These are phyloP conservation scores for Dolichomitus sp. DNA, from an alignment of 2,888 invertebrate species.

Conservation along the genomic window DNA sequence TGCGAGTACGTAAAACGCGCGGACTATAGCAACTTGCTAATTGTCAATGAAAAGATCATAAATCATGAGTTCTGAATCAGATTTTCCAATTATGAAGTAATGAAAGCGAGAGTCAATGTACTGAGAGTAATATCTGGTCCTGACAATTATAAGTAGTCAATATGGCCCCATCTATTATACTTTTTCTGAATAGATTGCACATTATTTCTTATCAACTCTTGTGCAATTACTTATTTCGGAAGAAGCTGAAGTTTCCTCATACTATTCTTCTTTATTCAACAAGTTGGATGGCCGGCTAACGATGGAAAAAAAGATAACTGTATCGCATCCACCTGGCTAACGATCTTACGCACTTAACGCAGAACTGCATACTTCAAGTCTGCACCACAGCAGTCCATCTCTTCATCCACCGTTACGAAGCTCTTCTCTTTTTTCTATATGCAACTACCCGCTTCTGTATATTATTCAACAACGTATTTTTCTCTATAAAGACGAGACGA, in stretches of 20 bases:
- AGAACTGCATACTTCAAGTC: background rate
- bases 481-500: conserved; percentile 43
- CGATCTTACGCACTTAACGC: conserved; percentile 41
- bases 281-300: conserved; percentile 30
- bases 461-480: conserved; percentile 55
- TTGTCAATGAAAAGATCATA: too few species aligned
- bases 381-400: background rate
- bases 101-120: too few species aligned
- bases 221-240: background rate
- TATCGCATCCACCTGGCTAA: conserved; percentile 34
- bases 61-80: too few species aligned
- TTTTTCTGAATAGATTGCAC: background rate
- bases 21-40: too few species aligned
- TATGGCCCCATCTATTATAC: too few species aligned
- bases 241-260: background rate
- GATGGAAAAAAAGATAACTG: conserved; percentile 23
- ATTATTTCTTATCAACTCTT: background rate
- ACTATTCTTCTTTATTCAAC: conserved; percentile 27
- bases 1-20: too few species aligned
- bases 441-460: conserved; percentile 13
- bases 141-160: too few species aligned
- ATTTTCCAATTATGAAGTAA: too few species aligned
- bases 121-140: too few species aligned
- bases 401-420: conserved; percentile 1
- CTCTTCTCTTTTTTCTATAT: conserved; percentile 11